These are phyloP conservation scores for Nothocercus nigrocapillus DNA, from an alignment of 2,113 vertebrate species.

Conservation along the genomic window DNA sequence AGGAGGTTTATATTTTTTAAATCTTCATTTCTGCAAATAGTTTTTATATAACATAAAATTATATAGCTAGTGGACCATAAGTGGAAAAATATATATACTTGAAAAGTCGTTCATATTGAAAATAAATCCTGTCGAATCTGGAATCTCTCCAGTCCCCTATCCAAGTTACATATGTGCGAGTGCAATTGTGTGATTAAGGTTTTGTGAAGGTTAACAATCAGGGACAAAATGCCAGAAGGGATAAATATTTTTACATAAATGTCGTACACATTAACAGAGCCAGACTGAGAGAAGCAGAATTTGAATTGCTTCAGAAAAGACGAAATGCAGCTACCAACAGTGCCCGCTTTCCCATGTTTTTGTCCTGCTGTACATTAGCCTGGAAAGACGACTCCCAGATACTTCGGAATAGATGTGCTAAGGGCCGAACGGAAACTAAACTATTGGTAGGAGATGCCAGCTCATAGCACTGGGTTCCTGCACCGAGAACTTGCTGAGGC, in stretches of 20 bases:
- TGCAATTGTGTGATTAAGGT: background rate
- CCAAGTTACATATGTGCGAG: accelerated
- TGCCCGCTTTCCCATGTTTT: background rate
- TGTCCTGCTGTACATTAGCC: accelerated
- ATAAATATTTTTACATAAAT: background rate
- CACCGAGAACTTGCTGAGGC: background rate
- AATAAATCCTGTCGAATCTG: background rate
- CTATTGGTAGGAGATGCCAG: background rate
- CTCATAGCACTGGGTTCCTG: background rate
- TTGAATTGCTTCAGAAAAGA: background rate
- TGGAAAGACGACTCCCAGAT: background rate
- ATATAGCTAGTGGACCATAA: background rate
- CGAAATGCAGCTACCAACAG: background rate
- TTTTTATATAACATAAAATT: background rate
- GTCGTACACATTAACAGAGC: background rate
- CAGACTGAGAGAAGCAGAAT: background rate
- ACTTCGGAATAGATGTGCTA: background rate
- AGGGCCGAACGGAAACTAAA: conserved; percentile 21
- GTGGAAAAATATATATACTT: background rate
- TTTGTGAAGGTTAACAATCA: background rate
- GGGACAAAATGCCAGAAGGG: background rate
- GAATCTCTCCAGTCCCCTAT: background rate
- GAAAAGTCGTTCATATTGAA: background rate
- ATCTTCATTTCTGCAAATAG: background rate
- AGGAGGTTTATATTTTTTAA: background rate